Conservation (phyloP, 2,113 vertebrate species). For the Hyperoodon ampullatus region DNA sequence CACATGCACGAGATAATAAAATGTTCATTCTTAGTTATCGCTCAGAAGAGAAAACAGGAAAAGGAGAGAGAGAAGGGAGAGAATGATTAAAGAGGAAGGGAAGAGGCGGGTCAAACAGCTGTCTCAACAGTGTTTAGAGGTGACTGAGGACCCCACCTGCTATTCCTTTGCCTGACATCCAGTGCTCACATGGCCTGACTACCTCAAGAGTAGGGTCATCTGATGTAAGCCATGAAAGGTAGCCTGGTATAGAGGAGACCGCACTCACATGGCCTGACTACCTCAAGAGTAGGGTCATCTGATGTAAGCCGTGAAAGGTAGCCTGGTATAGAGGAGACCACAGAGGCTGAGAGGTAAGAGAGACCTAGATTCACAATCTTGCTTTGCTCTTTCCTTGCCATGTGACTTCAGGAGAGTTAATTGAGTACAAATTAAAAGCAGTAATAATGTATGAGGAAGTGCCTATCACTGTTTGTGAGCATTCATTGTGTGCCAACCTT, state of each 20-base stretch:
- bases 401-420: background rate
- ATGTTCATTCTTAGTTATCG: background rate
- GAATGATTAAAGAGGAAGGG: background rate
- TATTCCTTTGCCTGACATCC: too few species aligned
- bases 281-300: fast-evolving
- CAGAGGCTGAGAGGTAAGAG: background rate
- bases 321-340: background rate
- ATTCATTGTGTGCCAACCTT: background rate
- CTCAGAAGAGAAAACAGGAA: background rate
- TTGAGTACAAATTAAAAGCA: background rate
- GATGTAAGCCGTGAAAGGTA: background rate
- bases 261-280: background rate
- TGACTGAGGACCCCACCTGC: background rate
- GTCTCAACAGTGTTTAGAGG: background rate
- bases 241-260: background rate
- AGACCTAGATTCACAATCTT: background rate
- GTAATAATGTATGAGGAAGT: background rate
- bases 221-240: background rate
- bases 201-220: fast-evolving
- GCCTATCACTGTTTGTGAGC: background rate
- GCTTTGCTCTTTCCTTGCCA: background rate
- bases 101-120: background rate
- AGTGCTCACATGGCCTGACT: background rate
- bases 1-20: background rate
- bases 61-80: background rate